These are phyloP conservation scores for Myotis planiceps DNA, from an alignment of 2,797 vertebrate genomes.

Conservation along the genomic window DNA sequence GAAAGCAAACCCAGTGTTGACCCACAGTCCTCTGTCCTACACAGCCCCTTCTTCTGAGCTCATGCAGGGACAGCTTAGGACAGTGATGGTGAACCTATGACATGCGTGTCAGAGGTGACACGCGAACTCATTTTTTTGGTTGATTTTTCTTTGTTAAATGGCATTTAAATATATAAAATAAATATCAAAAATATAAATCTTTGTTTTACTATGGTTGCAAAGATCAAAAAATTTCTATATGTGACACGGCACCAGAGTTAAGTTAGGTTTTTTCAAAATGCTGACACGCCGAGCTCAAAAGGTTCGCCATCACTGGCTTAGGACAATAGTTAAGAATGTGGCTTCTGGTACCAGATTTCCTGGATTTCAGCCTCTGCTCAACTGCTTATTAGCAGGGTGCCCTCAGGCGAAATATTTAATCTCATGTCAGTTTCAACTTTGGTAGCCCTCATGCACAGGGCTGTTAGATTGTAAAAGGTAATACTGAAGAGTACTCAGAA, in stretches of 20 bases:
- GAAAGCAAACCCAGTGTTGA: not conserved
- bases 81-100: too few relatives aligned
- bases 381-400: not conserved
- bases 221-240: too few relatives aligned
- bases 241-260: too few relatives aligned
- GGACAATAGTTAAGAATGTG: not conserved
- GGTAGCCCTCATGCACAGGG: not conserved
- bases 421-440: not conserved
- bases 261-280: too few relatives aligned
- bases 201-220: too few relatives aligned
- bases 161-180: too few relatives aligned
- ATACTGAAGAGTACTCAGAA: not conserved
- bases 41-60: not conserved
- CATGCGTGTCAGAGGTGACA: too few relatives aligned
- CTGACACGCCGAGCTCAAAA: too few relatives aligned
- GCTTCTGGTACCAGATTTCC: not conserved
- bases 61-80: not conserved
- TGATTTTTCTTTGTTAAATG: too few relatives aligned
- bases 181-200: too few relatives aligned
- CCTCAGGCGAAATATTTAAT: not conserved
- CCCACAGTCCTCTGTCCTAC: not conserved
- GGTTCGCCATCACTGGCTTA: too few relatives aligned
- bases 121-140: too few relatives aligned
- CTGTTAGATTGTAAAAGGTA: conserved; percentile 1
- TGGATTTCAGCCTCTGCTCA: not conserved